These are phyloP conservation scores for Pogoniulus pusillus DNA, from an alignment of 2,797 vertebrate genomes.

Conservation along the genomic window DNA sequence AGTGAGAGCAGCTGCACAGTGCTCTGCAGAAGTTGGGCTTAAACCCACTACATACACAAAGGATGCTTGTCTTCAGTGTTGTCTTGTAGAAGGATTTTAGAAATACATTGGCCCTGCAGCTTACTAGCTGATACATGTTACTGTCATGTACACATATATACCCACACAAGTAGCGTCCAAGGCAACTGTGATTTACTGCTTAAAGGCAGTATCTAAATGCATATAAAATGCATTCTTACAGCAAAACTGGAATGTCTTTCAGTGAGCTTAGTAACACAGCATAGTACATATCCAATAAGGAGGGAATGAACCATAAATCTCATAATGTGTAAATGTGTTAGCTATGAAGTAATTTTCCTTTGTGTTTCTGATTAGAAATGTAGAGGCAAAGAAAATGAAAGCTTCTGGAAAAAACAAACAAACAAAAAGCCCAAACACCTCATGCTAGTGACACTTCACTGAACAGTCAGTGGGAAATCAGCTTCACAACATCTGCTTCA, in stretches of 20 bases:
- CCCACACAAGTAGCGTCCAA: accelerated
- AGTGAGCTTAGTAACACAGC: neutral
- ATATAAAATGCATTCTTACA: neutral
- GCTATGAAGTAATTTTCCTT: neutral
- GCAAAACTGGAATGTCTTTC: neutral
- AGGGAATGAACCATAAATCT: constrained; percentile 23
- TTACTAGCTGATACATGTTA: neutral
- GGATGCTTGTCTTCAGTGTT: neutral
- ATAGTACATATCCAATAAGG: neutral
- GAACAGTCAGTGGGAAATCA: neutral
- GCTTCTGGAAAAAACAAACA: neutral
- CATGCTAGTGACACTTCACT: neutral
- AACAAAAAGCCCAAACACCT: no score
- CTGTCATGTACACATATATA: neutral
- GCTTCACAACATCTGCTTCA: constrained; percentile 17
- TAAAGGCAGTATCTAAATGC: neutral
- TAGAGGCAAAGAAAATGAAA: neutral
- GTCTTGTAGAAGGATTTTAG: neutral
- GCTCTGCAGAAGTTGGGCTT: no score
- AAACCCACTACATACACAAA: neutral
- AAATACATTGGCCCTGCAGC: neutral
- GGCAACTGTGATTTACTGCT: neutral
- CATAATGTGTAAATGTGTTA: neutral
- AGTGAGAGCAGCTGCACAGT: no score
- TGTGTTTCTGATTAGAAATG: neutral